Conservation (phyloP, 2,113 vertebrate species). For the Corythornis madagascariensis region DNA sequence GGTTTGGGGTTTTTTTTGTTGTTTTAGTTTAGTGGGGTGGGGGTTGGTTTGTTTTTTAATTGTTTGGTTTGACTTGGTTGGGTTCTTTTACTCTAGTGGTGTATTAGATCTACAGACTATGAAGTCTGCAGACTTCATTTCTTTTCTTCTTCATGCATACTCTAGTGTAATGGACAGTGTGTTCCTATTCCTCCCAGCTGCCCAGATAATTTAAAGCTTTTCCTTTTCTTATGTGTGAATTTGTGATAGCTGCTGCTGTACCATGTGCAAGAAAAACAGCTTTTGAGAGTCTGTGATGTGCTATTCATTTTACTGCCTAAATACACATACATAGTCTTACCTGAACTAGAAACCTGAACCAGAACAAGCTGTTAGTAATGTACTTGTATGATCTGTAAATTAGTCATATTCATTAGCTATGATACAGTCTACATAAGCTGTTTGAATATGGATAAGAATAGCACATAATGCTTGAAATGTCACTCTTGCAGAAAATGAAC, state of each 20-base stretch:
- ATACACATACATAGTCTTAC: background rate
- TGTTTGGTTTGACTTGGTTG: background rate
- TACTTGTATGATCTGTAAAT: background rate
- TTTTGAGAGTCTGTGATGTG: background rate
- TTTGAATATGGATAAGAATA: background rate
- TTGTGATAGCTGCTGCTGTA: background rate
- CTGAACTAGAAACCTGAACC: background rate
- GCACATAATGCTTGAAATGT: background rate
- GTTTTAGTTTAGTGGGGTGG: background rate
- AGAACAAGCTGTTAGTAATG: background rate
- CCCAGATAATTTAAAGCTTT: background rate
- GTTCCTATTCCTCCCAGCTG: background rate
- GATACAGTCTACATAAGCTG: background rate
- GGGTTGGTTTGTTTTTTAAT: background rate
- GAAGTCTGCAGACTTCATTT: background rate
- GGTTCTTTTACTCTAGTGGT: background rate
- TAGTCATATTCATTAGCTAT: background rate
- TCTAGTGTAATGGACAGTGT: background rate
- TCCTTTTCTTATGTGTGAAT: background rate
- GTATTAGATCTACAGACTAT: background rate
- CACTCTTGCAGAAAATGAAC: background rate
- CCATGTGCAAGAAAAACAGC: background rate
- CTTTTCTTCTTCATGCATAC: background rate
- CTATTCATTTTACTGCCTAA: background rate
- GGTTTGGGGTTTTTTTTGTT: background rate